These are phyloP conservation scores for Colostygia pectinataria DNA, from an alignment of 2,888 invertebrate species.

Conservation along the genomic window DNA sequence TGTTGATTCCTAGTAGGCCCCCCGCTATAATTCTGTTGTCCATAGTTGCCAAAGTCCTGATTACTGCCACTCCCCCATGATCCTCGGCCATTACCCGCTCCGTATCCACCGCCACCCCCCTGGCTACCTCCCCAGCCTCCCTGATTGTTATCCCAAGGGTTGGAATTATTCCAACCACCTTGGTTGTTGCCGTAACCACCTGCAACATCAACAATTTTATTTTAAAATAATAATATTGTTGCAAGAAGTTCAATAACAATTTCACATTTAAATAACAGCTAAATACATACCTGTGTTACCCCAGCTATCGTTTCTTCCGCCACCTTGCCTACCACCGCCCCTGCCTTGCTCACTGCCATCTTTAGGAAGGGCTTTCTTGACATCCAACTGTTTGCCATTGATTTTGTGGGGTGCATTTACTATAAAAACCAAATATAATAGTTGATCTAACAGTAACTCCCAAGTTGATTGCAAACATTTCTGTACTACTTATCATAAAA, in stretches of 20 bases:
- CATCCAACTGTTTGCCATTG: conserved; percentile 94
- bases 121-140: conserved; percentile 76
- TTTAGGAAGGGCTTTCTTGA: conserved; percentile 96
- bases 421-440: conserved; percentile 50
- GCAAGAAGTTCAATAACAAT: background rate
- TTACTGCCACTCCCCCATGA: conserved; percentile 81
- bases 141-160: conserved; percentile 80
- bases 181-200: conserved; percentile 82
- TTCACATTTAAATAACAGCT: conserved; percentile 10
- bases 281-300: conserved; percentile 48
- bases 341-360: conserved; percentile 85
- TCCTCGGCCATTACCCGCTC: conserved; percentile 77
- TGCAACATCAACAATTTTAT: conserved; percentile 41
- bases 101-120: conserved; percentile 61
- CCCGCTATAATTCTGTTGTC: conserved; percentile 92
- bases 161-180: conserved; percentile 81
- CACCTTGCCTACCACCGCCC: conserved; percentile 79
- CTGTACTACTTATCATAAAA: no score
- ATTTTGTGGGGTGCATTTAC: conserved; percentile 93
- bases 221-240: conserved; percentile 24
- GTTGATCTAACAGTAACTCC: background rate
- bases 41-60: conserved; percentile 89
- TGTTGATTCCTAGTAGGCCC: conserved; percentile 92
- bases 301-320: conserved; percentile 68
- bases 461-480: no score